A percentile compares a stretch with the other conserved stretches of the same genome.
Evolutionary conservation across 2,797 vertebrate species (phyloP).

Genomic region (Cottoperca gobio): DNA sequence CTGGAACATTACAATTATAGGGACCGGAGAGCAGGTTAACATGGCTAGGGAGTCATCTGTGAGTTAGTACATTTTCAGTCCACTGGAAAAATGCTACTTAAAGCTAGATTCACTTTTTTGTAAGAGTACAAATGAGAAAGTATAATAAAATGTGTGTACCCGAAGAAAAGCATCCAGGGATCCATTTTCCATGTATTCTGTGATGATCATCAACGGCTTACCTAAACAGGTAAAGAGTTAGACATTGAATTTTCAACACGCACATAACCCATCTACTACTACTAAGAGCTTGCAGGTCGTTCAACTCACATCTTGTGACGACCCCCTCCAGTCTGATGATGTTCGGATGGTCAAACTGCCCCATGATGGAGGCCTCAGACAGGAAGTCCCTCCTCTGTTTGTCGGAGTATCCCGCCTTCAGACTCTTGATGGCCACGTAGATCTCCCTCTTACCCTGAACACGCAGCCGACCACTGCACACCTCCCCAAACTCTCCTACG

Average conservation of each 20-base stretch:
- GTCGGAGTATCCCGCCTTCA: conserved; percentile 97
- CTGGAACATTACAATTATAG: conserved; percentile 60
- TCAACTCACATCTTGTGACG: conserved; percentile 94
- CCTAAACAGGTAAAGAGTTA: conserved; percentile 78
- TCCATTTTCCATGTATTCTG: conserved; percentile 97
- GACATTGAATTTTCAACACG: not conserved
- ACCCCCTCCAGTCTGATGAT: conserved; percentile 98
- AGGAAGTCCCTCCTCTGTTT: conserved; percentile 97
- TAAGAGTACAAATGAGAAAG: conserved; percentile 13
- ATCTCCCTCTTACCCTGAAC: conserved; percentile 96
- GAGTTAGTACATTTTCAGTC: not conserved
- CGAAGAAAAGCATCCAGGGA: conserved; percentile 95
- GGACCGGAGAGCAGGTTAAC: conserved; percentile 2
- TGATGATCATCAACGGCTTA: conserved; percentile 96
- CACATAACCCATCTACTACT: not conserved
- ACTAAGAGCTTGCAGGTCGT: not conserved
- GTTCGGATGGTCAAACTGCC: conserved; percentile 98
- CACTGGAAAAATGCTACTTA: not conserved
- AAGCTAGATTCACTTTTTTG: not conserved
- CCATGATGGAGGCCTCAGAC: conserved; percentile 98
- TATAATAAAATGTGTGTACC: conserved; percentile 77
- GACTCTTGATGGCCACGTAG: conserved; percentile 97
- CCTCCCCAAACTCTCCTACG: conserved; percentile 97
- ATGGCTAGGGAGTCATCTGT: too few relatives aligned
- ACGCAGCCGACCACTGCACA: conserved; percentile 96